These are phyloP conservation scores for Cossypha dichroa DNA, from an alignment of 2,797 vertebrate genomes.

Conservation along the genomic window DNA sequence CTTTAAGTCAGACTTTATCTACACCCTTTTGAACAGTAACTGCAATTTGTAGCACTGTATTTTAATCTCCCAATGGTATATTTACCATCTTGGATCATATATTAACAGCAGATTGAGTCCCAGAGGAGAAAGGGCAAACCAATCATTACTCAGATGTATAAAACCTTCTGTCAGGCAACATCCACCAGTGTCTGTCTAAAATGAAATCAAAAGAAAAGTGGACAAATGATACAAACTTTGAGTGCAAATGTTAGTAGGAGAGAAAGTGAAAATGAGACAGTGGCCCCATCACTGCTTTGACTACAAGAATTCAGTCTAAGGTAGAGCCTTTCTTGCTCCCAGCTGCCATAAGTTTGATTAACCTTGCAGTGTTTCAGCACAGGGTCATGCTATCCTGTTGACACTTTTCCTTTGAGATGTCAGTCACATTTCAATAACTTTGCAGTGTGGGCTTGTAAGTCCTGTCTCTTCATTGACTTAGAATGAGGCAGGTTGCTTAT, in stretches of 20 bases:
- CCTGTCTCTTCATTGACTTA: constrained; percentile 78
- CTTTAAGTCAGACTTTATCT: neutral
- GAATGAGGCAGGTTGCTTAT: constrained; percentile 79
- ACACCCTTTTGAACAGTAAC: constrained; percentile 12
- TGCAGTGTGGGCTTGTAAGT: constrained; percentile 74
- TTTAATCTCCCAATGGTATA: neutral
- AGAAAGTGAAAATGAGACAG: constrained; percentile 25
- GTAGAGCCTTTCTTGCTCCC: constrained; percentile 47
- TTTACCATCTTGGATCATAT: neutral
- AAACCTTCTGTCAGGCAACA: neutral
- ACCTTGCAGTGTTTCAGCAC: constrained; percentile 76
- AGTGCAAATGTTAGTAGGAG: constrained; percentile 27
- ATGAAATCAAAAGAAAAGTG: constrained; percentile 19
- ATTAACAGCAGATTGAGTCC: neutral
- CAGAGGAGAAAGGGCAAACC: neutral
- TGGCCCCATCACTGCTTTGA: constrained; percentile 27
- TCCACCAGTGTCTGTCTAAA: neutral
- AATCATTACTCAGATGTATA: neutral
- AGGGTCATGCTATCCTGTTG: constrained; percentile 70
- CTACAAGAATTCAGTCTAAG: constrained; percentile 61
- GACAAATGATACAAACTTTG: constrained; percentile 33
- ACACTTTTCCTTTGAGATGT: constrained; percentile 76
- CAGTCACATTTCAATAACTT: constrained; percentile 86
- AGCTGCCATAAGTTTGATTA: constrained; percentile 78
- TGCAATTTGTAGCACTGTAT: neutral